Evolutionary conservation across 2,888 invertebrate species (phyloP).

Genomic region (Leptopilina myrica): DNA sequence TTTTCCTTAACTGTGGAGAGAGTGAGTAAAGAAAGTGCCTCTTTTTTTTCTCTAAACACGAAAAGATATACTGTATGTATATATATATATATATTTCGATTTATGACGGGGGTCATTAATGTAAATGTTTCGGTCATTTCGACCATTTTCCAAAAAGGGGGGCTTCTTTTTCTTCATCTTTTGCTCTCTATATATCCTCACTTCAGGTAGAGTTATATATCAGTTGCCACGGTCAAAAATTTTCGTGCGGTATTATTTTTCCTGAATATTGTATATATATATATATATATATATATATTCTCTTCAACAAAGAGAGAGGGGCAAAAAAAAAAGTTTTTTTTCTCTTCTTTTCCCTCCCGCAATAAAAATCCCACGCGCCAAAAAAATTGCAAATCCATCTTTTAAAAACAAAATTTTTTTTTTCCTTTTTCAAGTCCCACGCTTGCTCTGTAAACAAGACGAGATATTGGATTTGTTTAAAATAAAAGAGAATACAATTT

Average conservation of each 20-base stretch:
- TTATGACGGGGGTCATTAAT: slow-evolving; percentile 67
- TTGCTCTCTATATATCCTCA: no score
- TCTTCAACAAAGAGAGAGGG: not conserved
- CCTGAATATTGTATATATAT: not conserved
- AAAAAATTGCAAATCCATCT: not conserved
- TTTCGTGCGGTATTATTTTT: no score
- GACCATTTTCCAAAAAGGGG: slow-evolving; percentile 15
- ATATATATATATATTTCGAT: slow-evolving; percentile 57
- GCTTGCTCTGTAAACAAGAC: not conserved
- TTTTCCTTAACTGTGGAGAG: no score
- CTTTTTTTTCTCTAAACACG: not conserved
- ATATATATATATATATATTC: no score
- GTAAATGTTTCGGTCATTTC: slow-evolving; percentile 65
- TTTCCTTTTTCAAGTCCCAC: no score
- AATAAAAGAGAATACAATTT: no score
- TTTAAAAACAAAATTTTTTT: no score
- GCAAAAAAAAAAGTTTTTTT: not conserved
- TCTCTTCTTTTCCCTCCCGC: not conserved
- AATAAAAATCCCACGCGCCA: slow-evolving; percentile 1
- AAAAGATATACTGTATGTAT: not conserved
- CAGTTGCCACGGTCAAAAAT: slow-evolving; percentile 41
- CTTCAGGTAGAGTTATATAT: slow-evolving; percentile 67
- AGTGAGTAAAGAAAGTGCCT: slow-evolving; percentile 28
- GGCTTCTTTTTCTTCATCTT: no score
- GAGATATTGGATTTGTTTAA: not conserved